phyloP scores from a whole-genome alignment of 2,888 invertebrate genomes.

The Protula sp. region DNA sequence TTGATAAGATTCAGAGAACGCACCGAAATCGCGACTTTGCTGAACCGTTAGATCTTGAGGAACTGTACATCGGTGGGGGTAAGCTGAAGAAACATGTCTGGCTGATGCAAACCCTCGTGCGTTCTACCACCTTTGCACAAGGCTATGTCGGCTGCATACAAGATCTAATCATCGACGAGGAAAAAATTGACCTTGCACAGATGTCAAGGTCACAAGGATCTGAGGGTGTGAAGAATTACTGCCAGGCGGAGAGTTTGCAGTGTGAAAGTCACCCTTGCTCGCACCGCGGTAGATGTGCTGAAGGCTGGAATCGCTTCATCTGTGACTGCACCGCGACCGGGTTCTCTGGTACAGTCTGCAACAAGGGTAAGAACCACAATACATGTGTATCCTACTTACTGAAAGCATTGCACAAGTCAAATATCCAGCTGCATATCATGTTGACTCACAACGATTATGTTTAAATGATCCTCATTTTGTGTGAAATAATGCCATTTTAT shows the following conservation, averaged over 20 bases:
- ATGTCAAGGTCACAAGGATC: constrained; percentile 80
- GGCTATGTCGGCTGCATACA: constrained; percentile 92
- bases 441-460: too few species aligned
- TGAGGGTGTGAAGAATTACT: neutral
- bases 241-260: neutral
- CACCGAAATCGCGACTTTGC: constrained; percentile 15
- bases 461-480: too few species aligned
- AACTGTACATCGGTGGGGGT: constrained; percentile 78
- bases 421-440: too few species aligned
- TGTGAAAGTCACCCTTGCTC: constrained; percentile 60
- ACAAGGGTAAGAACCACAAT: constrained; percentile 63
- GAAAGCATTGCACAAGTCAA: too few species aligned
- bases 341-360: constrained; percentile 86
- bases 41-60: neutral
- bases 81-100: neutral
- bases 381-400: too few species aligned
- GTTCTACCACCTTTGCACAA: constrained; percentile 82
- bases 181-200: constrained; percentile 80
- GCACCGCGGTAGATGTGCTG: constrained; percentile 79
- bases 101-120: constrained; percentile 45
- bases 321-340: constrained; percentile 88
- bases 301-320: constrained; percentile 91
- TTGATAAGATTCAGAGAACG: constrained; percentile 62
- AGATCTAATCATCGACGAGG: constrained; percentile 80
- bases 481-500: too few species aligned